A percentile compares a stretch with the other conserved stretches of the same genome.
Evolutionary conservation across 2,888 invertebrate genomes (phyloP).

Genomic region (Pyrrhosoma nymphula): DNA sequence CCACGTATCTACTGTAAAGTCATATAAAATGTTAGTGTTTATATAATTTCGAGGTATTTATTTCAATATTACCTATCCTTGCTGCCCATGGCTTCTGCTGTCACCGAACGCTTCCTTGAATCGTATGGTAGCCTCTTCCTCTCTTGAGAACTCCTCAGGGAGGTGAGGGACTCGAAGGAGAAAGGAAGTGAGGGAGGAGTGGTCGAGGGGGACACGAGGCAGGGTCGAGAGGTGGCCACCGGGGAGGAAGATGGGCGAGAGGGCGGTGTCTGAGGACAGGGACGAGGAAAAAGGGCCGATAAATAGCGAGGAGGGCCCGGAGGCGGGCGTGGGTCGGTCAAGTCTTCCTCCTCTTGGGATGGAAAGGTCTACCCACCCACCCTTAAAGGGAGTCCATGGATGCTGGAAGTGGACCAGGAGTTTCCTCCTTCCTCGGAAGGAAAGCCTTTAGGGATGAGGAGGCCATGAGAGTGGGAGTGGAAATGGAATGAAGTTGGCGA

Average conservation of each 20-base stretch:
- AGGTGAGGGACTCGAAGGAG: too few species aligned
- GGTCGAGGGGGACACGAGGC: not conserved
- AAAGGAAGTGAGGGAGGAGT: not conserved
- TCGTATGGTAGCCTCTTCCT: not conserved
- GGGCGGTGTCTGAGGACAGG: too few species aligned
- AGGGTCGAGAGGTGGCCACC: not conserved
- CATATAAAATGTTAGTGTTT: too few species aligned
- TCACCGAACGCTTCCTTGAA: not conserved
- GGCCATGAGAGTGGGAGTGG: not conserved
- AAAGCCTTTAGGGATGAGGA: not conserved
- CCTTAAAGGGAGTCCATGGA: not conserved
- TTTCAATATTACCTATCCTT: too few species aligned
- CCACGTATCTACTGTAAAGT: too few species aligned
- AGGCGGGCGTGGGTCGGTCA: not conserved
- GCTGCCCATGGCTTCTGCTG: too few species aligned
- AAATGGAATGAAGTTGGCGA: slow-evolving; percentile 27
- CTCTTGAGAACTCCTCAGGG: not conserved
- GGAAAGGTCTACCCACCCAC: not conserved
- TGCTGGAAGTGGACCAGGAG: not conserved
- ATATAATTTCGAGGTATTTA: too few species aligned
- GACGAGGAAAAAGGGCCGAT: not conserved
- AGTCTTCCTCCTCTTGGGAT: not conserved
- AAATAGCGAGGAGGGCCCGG: not conserved
- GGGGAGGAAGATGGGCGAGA: not conserved
- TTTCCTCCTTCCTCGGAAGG: not conserved